Base-by-base conservation (phyloP, 2,113 vertebrate genomes). In the Sula dactylatra region DNA sequence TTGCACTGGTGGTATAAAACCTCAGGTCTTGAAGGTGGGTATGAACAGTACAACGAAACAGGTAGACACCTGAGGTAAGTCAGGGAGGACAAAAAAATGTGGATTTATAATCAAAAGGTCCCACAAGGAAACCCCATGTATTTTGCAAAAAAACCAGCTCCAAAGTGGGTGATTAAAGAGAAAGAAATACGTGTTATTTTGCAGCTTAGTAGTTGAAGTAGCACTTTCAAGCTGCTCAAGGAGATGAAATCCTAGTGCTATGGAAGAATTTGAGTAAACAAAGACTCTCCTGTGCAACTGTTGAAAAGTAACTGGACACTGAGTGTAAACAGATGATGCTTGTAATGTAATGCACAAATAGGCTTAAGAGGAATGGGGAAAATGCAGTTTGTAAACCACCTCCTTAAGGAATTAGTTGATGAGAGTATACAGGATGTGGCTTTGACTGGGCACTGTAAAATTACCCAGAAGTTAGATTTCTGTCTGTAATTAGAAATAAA, bases 201-300 rank as follows among this genome's bases (percentile, higher is more conserved):
- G 87, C 74, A 95, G 96, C 78, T 94, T 94, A 95, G 73, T 54
- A 69, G 49, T 58, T 89, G 73, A 65, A 82, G 73, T 72, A 87
- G 81, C 87, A 78, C 70, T 91, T 96, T 62, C 94, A 97, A 94
- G 94, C 95, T 79, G 93, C 95, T 94, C 71, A 89, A 50, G 65
- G 86, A 92, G 76, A 40, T 47, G 69, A 96, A 97, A 91, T 96
- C 83, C 84, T 32, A 61, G 78, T 76, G 62, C 79, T 90, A 58
- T 1, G 24, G 96, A 93, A 89, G 83, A 92, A 94, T 97, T 94
- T 87, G 77, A 38, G 32, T 95, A 80, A 94, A 97, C 93, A 97
- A 96, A 94, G 94, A 73, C 94, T 89, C 58, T 95, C 71, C 84
- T 96, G 86, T 95, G 83, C 78, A 82, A 61, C 52, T 94, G 44